phyloP scores from a whole-genome alignment of 1,140 invertebrate genomes.

The Magallana angulata region DNA sequence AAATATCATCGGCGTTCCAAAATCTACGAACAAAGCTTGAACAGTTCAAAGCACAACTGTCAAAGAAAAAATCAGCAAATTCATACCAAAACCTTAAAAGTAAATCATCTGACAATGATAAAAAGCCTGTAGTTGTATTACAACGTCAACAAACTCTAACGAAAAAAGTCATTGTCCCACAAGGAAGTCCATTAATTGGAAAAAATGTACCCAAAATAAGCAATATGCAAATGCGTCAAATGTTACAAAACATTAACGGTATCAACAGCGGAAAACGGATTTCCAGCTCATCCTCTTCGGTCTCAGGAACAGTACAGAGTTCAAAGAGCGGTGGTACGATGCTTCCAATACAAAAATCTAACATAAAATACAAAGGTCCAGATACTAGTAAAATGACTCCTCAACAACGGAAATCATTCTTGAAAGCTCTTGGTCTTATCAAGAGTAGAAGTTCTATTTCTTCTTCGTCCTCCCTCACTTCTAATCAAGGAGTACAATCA shows the following conservation, averaged over 20 bases:
- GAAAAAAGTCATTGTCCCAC: background rate
- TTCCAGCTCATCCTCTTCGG: background rate
- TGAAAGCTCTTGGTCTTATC: background rate
- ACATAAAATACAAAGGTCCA: background rate
- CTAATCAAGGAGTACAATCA: background rate
- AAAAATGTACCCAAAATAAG: background rate
- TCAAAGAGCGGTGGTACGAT: background rate
- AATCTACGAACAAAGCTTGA: background rate
- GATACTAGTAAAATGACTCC: background rate
- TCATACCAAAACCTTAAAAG: background rate
- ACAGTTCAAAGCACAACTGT: background rate
- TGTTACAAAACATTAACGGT: background rate
- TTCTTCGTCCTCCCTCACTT: background rate
- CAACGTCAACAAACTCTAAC: background rate
- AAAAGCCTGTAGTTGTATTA: background rate
- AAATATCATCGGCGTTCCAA: background rate
- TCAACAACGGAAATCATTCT: background rate
- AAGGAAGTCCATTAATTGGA: background rate
- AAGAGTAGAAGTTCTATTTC: background rate
- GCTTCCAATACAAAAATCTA: constrained; percentile 12
- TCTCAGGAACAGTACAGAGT: background rate
- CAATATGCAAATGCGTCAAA: constrained; percentile 5
- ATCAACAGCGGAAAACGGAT: background rate
- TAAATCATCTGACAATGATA: background rate
- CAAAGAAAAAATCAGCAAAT: background rate